Percentiles rank a stretch among this genome's conserved stretches.
Conservation (phyloP, 2,797 vertebrate genomes). For the Eulemur rubriventer region DNA sequence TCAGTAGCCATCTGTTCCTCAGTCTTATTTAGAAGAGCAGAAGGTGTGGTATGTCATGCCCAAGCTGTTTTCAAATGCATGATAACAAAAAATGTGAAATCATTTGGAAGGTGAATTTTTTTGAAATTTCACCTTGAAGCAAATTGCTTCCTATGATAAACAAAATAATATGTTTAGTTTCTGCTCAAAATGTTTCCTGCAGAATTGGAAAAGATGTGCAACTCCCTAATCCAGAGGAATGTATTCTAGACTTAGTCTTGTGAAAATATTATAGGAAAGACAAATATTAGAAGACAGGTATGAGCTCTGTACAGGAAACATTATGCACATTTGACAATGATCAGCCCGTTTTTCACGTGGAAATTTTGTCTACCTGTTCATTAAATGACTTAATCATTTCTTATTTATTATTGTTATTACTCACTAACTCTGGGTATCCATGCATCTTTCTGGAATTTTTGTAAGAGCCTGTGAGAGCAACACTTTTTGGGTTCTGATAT, state of each 20-base stretch:
- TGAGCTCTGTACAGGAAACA: not conserved
- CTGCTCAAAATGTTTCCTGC: not conserved
- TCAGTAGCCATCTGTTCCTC: constrained; percentile 75
- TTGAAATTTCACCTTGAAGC: constrained; percentile 60
- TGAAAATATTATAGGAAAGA: not conserved
- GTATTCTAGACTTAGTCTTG: not conserved
- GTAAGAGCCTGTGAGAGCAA: not conserved
- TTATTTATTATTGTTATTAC: not conserved
- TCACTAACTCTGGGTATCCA: not conserved
- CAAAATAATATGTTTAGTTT: constrained; percentile 49
- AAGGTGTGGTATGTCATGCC: constrained; percentile 70
- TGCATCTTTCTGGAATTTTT: not conserved
- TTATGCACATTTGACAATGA: not conserved
- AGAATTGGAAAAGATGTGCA: not conserved
- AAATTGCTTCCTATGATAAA: constrained; percentile 48
- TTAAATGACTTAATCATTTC: not conserved
- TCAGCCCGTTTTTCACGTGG: not conserved
- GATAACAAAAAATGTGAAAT: constrained; percentile 59
- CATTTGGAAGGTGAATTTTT: constrained; percentile 59
- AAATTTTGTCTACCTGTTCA: not conserved
- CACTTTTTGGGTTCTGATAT: not conserved
- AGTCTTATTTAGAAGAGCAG: constrained; percentile 73
- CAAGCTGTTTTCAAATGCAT: constrained; percentile 72
- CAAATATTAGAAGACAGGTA: not conserved
- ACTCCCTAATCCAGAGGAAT: not conserved